Percentiles rank a stretch among this genome's conserved stretches.
Conservation (phyloP, 2,113 vertebrate genomes). For the Urocynchramus pylzowi region DNA sequence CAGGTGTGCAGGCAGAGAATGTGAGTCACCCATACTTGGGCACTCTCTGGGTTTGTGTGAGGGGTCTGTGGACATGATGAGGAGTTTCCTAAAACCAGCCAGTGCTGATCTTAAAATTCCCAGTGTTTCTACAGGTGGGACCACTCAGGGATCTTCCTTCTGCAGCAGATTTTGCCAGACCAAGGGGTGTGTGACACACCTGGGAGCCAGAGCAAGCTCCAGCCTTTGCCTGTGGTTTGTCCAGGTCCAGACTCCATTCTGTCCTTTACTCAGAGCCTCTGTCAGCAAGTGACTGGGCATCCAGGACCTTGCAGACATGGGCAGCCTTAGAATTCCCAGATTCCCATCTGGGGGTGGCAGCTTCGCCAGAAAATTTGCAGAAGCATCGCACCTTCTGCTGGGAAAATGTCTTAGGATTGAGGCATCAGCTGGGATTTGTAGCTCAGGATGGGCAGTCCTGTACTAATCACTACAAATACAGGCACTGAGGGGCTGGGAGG, state of each 20-base stretch:
- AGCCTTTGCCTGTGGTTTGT: background rate
- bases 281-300: background rate
- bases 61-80: background rate
- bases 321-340: background rate
- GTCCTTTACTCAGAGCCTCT: background rate
- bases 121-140: background rate
- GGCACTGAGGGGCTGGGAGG: background rate
- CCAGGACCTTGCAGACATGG: background rate
- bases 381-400: background rate
- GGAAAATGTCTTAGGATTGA: background rate
- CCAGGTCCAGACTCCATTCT: background rate
- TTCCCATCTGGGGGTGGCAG: background rate
- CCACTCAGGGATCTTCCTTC: background rate
- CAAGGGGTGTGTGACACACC: background rate
- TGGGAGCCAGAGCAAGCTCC: background rate
- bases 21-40: accelerated
- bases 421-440: background rate
- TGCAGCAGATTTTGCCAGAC: background rate
- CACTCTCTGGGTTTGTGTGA: background rate
- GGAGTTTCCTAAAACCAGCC: accelerated
- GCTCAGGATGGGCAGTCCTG: background rate
- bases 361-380: background rate
- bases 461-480: background rate
- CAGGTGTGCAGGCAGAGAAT: background rate
- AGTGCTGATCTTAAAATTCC: background rate